Conservation (phyloP, 64 coral and sea anemone species). For the Pocillopora damicornis region DNA sequence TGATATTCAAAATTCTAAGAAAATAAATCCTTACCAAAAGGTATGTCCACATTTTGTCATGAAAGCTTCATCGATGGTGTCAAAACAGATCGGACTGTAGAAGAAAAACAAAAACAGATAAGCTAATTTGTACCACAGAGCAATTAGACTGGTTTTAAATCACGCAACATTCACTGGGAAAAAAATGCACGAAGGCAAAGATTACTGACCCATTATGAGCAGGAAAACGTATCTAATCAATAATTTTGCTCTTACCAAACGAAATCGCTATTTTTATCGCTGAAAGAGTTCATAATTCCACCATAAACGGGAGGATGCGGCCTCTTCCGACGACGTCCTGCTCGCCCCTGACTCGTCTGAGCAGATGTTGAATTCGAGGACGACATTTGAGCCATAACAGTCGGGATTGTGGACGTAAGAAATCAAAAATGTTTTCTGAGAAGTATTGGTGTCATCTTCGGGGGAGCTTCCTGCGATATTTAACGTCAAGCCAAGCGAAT, state of each 20-base stretch:
- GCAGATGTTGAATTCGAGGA: constrained; percentile 28
- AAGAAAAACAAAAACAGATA: constrained; percentile 33
- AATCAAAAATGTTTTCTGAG: neutral
- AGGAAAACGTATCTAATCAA: neutral
- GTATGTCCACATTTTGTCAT: constrained; percentile 99
- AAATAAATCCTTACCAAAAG: constrained; percentile 77
- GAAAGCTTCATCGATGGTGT: constrained; percentile 96
- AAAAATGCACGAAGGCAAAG: neutral
- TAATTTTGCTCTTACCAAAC: constrained; percentile 74
- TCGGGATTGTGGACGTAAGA: neutral
- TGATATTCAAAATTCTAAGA: neutral
- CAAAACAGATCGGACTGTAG: constrained; percentile 97
- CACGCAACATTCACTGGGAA: constrained; percentile 5
- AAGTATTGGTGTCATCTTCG: neutral
- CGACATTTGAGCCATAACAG: constrained; percentile 25
- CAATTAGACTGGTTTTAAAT: constrained; percentile 5
- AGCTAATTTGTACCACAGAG: too few species aligned
- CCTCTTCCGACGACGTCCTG: constrained; percentile 78
- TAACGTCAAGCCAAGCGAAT: neutral
- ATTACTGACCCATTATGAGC: neutral
- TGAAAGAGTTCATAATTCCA: constrained; percentile 94
- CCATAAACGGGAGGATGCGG: constrained; percentile 99
- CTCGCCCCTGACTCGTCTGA: constrained; percentile 43
- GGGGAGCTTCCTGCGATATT: neutral
- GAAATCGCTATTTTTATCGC: constrained; percentile 97